Conservation (phyloP, 2,113 vertebrate species). For the Dipodomys merriami region DNA sequence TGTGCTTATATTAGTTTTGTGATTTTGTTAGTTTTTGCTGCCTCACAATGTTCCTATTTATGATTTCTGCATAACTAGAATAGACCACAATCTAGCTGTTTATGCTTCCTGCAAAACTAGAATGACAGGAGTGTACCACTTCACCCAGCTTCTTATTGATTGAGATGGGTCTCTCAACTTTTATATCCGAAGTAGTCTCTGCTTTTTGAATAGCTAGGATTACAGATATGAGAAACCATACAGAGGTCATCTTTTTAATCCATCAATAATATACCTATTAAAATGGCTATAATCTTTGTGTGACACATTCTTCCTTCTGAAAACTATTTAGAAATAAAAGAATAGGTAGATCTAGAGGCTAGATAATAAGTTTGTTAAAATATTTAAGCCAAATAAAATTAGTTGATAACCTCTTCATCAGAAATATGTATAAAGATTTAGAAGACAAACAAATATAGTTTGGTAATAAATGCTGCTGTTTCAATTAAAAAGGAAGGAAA, state of each 20-base stretch:
- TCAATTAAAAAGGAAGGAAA: neutral
- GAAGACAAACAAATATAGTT: neutral
- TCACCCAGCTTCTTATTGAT: too few species aligned
- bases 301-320: neutral
- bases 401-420: neutral
- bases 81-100: too few species aligned
- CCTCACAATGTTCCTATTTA: too few species aligned
- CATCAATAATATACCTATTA: neutral
- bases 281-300: neutral
- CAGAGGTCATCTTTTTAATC: neutral
- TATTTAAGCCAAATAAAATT: neutral
- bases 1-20: too few species aligned
- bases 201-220: too few species aligned
- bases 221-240: too few species aligned
- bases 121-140: too few species aligned
- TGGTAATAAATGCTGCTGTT: neutral
- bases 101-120: too few species aligned
- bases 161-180: too few species aligned
- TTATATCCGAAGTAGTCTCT: too few species aligned
- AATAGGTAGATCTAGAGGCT: neutral
- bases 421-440: slow-evolving; percentile 3
- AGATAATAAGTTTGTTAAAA: neutral
- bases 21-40: too few species aligned
- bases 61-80: too few species aligned
- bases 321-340: slow-evolving; percentile 8